Percentiles rank a stretch among this genome's conserved stretches.
Conservation (phyloP, 2,888 invertebrate species). For the Drosophila suboccidentalis region DNA sequence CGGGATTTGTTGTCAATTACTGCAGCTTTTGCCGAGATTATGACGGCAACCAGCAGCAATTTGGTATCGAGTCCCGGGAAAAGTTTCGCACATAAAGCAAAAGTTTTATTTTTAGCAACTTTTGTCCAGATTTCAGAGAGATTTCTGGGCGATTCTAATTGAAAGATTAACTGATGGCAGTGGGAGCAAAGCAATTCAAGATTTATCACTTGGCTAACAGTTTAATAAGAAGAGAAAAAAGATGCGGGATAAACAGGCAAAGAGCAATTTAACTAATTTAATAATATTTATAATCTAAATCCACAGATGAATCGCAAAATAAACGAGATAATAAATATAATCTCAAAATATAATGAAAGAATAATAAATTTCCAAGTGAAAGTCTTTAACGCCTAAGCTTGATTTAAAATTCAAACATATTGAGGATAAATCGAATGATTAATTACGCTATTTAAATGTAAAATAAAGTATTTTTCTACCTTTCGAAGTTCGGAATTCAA, state of each 20-base stretch:
- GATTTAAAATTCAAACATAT: constrained; percentile 3
- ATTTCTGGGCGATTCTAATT: constrained; percentile 29
- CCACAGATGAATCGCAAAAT: not conserved
- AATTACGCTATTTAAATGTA: constrained; percentile 1
- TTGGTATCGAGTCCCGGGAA: constrained; percentile 29
- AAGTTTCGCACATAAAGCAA: constrained; percentile 51
- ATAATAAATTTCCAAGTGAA: constrained; percentile 5
- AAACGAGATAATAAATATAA: not conserved
- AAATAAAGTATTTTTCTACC: not conserved
- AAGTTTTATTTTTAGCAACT: constrained; percentile 28
- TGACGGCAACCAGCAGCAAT: constrained; percentile 67
- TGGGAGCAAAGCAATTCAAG: constrained; percentile 16
- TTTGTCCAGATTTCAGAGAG: constrained; percentile 14
- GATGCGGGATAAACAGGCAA: not conserved
- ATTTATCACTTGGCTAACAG: constrained; percentile 32
- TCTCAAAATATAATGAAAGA: not conserved
- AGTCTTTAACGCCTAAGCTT: not conserved
- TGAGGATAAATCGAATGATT: constrained; percentile 16
- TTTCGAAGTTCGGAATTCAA: not conserved
- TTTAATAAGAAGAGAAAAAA: not conserved
- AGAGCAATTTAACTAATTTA: too few species aligned
- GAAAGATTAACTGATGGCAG: constrained; percentile 37
- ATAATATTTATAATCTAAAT: not conserved
- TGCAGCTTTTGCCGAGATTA: constrained; percentile 41
- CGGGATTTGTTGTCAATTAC: constrained; percentile 68